Percentiles rank a stretch among this genome's conserved stretches.
phyloP scores from a whole-genome alignment of 2,888 invertebrate species.

The Dione vanillae region DNA sequence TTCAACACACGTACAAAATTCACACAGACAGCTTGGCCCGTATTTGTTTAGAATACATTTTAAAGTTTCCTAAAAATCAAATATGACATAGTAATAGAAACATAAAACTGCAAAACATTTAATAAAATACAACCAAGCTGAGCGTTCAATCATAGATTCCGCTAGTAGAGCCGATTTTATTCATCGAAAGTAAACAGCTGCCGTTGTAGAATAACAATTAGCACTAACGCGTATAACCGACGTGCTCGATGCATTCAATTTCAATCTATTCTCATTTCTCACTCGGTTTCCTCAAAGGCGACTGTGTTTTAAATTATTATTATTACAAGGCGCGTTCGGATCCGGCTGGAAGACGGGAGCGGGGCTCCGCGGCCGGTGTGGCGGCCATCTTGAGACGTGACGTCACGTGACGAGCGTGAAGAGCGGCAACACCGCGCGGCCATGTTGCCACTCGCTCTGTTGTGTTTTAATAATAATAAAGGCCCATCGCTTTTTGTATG shows the following conservation, averaged over 20 bases:
- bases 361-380: slow-evolving; percentile 74
- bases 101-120: not conserved
- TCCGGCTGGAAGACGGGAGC: slow-evolving; percentile 75
- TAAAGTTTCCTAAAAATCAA: not conserved
- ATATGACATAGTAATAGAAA: not conserved
- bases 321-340: slow-evolving; percentile 64
- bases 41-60: not conserved
- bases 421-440: slow-evolving; percentile 77
- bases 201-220: slow-evolving; percentile 79
- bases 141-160: slow-evolving; percentile 58
- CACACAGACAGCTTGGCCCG: not conserved
- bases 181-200: slow-evolving; percentile 82
- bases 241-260: slow-evolving; percentile 78
- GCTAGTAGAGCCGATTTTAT: slow-evolving; percentile 66
- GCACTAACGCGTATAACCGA: slow-evolving; percentile 66
- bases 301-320: slow-evolving; percentile 80
- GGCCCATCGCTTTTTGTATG: slow-evolving; percentile 75
- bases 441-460: slow-evolving; percentile 73
- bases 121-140: slow-evolving; percentile 1
- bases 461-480: slow-evolving; percentile 77
- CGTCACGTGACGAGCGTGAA: slow-evolving; percentile 82
- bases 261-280: slow-evolving; percentile 81
- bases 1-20: not conserved
- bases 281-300: slow-evolving; percentile 78
- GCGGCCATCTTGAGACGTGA: slow-evolving; percentile 85